Conservation (phyloP, 2,888 invertebrate species). For the Nephrotoma guestfalica region DNA sequence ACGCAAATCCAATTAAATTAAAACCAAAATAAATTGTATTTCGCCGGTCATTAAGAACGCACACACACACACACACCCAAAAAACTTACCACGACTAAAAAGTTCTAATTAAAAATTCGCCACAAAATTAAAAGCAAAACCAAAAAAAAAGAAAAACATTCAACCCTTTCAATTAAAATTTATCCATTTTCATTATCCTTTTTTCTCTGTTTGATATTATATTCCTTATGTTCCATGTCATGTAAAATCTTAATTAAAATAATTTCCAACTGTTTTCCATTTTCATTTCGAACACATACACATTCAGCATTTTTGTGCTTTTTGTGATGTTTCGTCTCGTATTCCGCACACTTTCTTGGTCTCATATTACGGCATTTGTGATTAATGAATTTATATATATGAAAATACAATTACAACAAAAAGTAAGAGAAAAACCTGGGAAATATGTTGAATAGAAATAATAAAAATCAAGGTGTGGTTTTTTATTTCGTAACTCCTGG, state of each 20-base stretch:
- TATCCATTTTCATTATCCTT: not conserved
- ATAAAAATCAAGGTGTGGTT: not conserved
- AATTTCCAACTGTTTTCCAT: not conserved
- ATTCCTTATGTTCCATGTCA: not conserved
- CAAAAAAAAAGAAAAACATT: not conserved
- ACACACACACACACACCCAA: not conserved
- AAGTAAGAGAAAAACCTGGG: not conserved
- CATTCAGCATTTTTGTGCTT: not conserved
- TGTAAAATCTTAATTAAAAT: not conserved
- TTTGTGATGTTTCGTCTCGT: not conserved
- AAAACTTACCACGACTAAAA: not conserved
- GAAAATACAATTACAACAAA: not conserved
- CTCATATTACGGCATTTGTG: not conserved
- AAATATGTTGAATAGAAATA: not conserved
- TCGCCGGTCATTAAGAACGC: not conserved
- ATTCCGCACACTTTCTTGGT: not conserved
- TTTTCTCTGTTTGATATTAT: not conserved
- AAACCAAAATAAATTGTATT: not conserved
- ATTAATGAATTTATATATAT: not conserved
- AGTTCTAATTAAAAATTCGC: not conserved
- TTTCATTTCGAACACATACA: not conserved
- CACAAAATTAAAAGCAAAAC: not conserved
- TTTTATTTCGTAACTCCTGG: not conserved
- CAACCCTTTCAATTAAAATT: not conserved
- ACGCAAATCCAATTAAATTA: not conserved